Conservation (phyloP, 2,797 vertebrate genomes). For the Florisuga fusca region DNA sequence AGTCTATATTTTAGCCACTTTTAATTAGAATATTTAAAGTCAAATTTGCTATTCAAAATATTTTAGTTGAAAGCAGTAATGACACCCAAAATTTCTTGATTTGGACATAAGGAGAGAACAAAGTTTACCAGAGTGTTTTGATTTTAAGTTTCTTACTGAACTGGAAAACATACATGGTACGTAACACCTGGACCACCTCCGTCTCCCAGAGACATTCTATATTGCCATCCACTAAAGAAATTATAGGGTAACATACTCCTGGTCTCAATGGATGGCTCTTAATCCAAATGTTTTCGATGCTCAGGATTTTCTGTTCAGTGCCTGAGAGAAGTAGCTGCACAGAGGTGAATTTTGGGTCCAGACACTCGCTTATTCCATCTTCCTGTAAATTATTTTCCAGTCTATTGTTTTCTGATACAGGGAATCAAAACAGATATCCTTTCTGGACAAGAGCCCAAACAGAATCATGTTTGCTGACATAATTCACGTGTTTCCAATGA, state of each 20-base stretch:
- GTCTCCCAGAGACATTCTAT: neutral
- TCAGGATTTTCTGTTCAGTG: neutral
- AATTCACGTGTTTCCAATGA: slow-evolving; percentile 36
- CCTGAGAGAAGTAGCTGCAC: neutral
- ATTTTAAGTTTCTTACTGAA: neutral
- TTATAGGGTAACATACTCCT: fast-evolving
- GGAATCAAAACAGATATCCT: slow-evolving; percentile 73
- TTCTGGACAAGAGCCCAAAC: slow-evolving; percentile 65
- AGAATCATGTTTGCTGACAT: slow-evolving; percentile 50
- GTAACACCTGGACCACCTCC: neutral
- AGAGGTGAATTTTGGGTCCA: slow-evolving; percentile 6
- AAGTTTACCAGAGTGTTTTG: neutral
- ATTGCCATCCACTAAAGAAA: neutral
- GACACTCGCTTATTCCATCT: neutral
- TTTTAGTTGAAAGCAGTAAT: neutral
- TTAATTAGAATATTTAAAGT: neutral
- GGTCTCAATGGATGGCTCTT: neutral
- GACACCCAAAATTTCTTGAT: neutral
- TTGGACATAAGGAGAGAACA: neutral
- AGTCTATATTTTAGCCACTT: neutral
- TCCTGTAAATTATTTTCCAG: slow-evolving; percentile 3
- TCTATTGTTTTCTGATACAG: slow-evolving; percentile 38
- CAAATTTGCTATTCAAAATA: neutral
- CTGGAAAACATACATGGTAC: neutral
- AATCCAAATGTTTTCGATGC: neutral